These are phyloP conservation scores for Tragelaphus scriptus DNA, from an alignment of 2,113 vertebrate genomes.

Conservation along the genomic window DNA sequence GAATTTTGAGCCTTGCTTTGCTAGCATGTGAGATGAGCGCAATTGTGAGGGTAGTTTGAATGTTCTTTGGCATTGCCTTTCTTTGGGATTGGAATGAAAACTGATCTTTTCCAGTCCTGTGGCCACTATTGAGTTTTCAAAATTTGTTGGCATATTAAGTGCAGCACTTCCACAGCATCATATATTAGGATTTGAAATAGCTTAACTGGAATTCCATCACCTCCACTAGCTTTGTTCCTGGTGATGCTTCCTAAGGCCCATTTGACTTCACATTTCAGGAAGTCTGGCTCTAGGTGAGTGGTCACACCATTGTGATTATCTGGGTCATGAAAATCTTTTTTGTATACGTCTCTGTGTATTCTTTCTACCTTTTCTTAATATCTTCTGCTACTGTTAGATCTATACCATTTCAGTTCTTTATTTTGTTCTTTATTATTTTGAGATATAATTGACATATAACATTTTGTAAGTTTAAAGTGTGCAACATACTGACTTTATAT, in stretches of 20 bases:
- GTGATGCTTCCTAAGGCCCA: background rate
- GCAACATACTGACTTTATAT: background rate
- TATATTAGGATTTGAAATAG: background rate
- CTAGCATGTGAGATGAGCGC: background rate
- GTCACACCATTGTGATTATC: background rate
- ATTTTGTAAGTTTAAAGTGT: background rate
- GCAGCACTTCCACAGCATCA: background rate
- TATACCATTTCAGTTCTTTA: background rate
- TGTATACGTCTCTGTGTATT: background rate
- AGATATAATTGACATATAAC: background rate
- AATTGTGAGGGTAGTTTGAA: background rate
- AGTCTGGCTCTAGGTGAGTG: background rate
- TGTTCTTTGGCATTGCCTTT: background rate
- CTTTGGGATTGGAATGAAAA: background rate
- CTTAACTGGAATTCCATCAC: background rate
- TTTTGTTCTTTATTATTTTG: background rate
- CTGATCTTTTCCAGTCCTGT: background rate
- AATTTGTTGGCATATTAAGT: background rate
- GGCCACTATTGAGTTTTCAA: background rate
- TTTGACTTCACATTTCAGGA: background rate
- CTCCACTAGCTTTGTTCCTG: background rate
- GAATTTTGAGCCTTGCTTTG: background rate
- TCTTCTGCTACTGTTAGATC: background rate
- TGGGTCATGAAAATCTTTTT: background rate
- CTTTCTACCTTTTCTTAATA: background rate